phyloP scores from a whole-genome alignment of 2,888 invertebrate genomes.

The Lacanobia oleracea region DNA sequence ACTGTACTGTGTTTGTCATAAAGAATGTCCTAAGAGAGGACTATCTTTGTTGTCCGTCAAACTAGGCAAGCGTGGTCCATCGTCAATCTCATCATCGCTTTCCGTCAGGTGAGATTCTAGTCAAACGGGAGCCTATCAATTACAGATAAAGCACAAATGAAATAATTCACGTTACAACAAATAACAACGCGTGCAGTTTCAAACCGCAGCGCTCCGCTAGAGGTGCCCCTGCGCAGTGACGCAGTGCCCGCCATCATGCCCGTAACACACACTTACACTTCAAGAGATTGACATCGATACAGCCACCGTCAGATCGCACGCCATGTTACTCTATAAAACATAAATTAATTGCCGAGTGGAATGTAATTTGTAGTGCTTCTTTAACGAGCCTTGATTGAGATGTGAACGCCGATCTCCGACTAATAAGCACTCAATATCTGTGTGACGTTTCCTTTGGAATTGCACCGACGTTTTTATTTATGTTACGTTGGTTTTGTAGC shows the following conservation, averaged over 20 bases:
- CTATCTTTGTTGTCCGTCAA: no score
- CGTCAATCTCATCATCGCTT: no score
- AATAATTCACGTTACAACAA: not conserved
- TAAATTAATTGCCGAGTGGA: slow-evolving; percentile 75
- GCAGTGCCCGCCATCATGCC: slow-evolving; percentile 58
- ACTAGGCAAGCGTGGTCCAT: no score
- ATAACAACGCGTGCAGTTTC: slow-evolving; percentile 1
- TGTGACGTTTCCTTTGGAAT: slow-evolving; percentile 47
- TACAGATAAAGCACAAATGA: not conserved
- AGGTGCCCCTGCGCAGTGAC: slow-evolving; percentile 44
- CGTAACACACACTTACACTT: slow-evolving; percentile 76
- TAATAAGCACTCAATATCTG: slow-evolving; percentile 59
- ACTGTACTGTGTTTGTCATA: no score
- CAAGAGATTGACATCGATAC: slow-evolving; percentile 79
- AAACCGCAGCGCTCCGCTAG: slow-evolving; percentile 28
- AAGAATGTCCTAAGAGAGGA: no score
- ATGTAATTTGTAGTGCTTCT: slow-evolving; percentile 74
- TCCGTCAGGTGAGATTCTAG: no score
- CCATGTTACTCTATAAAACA: slow-evolving; percentile 71
- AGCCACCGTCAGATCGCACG: slow-evolving; percentile 67
- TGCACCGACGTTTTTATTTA: slow-evolving; percentile 52
- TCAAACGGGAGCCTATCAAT: no score
- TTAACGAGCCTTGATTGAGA: slow-evolving; percentile 75
- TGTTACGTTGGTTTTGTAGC: slow-evolving; percentile 25
- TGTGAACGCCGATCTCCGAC: slow-evolving; percentile 63